A percentile compares a stretch with the other conserved stretches of the same genome.
phyloP scores from a whole-genome alignment of 2,888 invertebrate genomes.

The Teleiodes luculella region DNA sequence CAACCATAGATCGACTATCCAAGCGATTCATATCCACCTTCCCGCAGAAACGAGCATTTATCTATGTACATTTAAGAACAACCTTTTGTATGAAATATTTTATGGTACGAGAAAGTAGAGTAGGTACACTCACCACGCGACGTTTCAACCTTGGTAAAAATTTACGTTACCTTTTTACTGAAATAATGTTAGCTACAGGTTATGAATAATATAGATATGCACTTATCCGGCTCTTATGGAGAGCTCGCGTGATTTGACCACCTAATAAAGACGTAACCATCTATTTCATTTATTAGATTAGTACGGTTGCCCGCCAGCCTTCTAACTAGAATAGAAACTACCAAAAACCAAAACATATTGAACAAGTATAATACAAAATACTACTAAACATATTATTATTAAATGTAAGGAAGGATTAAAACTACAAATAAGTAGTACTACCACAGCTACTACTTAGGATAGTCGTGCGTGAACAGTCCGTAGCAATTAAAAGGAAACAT shows the following conservation, averaged over 20 bases:
- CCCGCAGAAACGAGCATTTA: background rate
- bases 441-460: background rate
- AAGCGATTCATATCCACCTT: too few species aligned
- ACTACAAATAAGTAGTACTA: slow-evolving; percentile 2
- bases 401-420: background rate
- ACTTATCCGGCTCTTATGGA: slow-evolving; percentile 10
- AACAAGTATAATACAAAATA: background rate
- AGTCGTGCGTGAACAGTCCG: background rate
- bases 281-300: slow-evolving; percentile 12
- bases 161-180: slow-evolving; percentile 9
- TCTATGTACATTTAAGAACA: background rate
- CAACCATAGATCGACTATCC: too few species aligned
- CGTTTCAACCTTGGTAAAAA: background rate
- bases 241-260: slow-evolving; percentile 14
- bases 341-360: background rate
- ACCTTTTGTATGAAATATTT: background rate
- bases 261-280: slow-evolving; percentile 7
- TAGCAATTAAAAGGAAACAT: background rate
- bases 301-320: background rate
- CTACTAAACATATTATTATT: background rate
- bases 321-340: background rate
- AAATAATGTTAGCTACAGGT: slow-evolving; percentile 7
- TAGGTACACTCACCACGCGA: slow-evolving; percentile 13
- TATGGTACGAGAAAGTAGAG: slow-evolving; percentile 3
- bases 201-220: slow-evolving; percentile 10